Conservation (phyloP, 2,797 vertebrate species). For the Meriones psammophilus region DNA sequence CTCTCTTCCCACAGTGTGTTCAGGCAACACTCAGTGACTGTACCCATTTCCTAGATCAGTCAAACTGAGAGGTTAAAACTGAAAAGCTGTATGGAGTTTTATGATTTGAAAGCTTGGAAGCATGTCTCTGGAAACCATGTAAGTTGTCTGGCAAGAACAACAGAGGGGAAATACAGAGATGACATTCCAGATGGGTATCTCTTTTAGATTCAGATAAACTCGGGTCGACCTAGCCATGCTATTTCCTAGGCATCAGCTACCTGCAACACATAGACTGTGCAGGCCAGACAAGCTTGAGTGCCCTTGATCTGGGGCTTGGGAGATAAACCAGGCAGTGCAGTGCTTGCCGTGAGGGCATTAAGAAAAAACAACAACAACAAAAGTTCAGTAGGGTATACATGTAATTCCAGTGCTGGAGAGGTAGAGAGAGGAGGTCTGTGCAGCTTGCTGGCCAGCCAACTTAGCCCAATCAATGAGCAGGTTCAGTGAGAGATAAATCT, state of each 20-base stretch:
- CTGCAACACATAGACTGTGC: conserved; percentile 79
- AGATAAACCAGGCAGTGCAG: not conserved
- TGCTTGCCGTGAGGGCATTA: not conserved
- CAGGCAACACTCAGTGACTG: conserved; percentile 48
- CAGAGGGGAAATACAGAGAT: conserved; percentile 76
- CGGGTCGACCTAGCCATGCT: conserved; percentile 78
- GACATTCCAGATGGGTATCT: conserved; percentile 77
- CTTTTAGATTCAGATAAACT: conserved; percentile 81
- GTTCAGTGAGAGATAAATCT: not conserved
- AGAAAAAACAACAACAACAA: not conserved
- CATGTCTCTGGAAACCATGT: conserved; percentile 84
- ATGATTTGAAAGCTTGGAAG: conserved; percentile 84
- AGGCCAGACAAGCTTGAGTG: conserved; percentile 72
- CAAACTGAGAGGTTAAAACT: conserved; percentile 72
- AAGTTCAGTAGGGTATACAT: not conserved
- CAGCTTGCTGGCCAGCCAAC: no score
- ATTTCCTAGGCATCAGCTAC: conserved; percentile 77
- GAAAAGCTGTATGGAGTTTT: conserved; percentile 76
- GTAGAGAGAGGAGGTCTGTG: not conserved
- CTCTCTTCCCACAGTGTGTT: conserved; percentile 75
- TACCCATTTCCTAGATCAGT: conserved; percentile 37
- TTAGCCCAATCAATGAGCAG: not conserved
- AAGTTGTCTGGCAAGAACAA: conserved; percentile 79
- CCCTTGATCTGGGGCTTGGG: not conserved
- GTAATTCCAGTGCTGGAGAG: not conserved